Evolutionary conservation across 2,797 vertebrate genomes (phyloP).

Genomic region (Muscicapa comitata): DNA sequence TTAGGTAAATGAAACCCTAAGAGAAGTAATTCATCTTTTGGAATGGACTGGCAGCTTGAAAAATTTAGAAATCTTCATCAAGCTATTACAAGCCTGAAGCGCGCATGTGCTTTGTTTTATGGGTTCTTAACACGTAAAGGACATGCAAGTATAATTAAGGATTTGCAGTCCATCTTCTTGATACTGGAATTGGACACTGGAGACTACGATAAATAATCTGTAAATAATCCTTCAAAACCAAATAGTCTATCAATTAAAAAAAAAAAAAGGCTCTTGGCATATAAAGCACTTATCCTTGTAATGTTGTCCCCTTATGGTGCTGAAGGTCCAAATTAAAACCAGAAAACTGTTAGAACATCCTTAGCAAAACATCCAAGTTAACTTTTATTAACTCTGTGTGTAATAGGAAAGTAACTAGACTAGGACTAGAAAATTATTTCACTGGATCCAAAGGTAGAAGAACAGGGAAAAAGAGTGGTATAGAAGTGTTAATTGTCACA

Average conservation of each 20-base stretch:
- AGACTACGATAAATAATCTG: conserved; percentile 59
- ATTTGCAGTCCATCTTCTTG: conserved; percentile 67
- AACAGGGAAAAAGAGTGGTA: background rate
- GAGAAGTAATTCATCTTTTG: conserved; percentile 72
- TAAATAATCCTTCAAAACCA: conserved; percentile 57
- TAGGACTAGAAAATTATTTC: background rate
- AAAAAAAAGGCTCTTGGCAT: background rate
- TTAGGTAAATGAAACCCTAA: conserved; percentile 70
- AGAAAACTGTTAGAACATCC: background rate
- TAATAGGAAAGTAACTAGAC: background rate
- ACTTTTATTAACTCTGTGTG: background rate
- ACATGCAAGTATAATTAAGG: conserved; percentile 64
- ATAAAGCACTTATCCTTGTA: background rate
- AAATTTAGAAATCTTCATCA: conserved; percentile 77
- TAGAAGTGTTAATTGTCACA: background rate
- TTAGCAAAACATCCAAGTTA: background rate
- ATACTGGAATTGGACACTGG: conserved; percentile 49
- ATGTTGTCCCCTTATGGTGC: background rate
- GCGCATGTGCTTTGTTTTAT: conserved; percentile 61
- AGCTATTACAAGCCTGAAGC: conserved; percentile 58
- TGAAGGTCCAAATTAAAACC: background rate
- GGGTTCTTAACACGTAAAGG: conserved; percentile 57
- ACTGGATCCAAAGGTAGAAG: background rate
- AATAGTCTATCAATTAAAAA: conserved; percentile 36
- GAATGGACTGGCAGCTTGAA: conserved; percentile 73